Evolutionary conservation across 2,888 invertebrate genomes (phyloP), one percentile per base, ranked within the genome.

Genomic region (Neoascia interrupta): DNA sequence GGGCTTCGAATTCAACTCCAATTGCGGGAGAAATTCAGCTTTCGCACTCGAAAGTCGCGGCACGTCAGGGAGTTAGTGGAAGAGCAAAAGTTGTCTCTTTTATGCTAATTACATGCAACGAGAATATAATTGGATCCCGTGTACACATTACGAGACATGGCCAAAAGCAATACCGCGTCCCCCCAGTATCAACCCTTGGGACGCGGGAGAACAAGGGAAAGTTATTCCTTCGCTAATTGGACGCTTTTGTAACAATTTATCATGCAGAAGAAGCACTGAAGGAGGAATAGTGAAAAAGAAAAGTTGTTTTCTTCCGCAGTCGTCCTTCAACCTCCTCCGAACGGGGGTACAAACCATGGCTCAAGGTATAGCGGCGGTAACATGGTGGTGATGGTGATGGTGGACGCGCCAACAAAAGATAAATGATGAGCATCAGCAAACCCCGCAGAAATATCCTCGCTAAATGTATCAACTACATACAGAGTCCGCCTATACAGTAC

Each of bases 211-310:
- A 73, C 72, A 79, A 79, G 73, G 73, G 79, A 79, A 79, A 79
- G 66, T 79, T 79, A 79, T 79, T 73, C 60, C 54, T 66, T 60
- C 54, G 73, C 79, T 79, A 79, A 79, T 79, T 79, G 79, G 79
- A 79, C 51, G 79, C 79, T 79, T 79, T 79, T 79, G 79, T 79
- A 79, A 79, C 79, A 79, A 79, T 79, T 79, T 79, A 79, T 79
- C 79, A 79, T 79, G 79, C 79, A 61, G 63, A 79, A 79, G 49
- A 13, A 41, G 31, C 28, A 61, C 53, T 47, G 15, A 11, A 41
- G 49, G 45, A 43, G 37, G 43, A 53, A 45, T 45, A 36, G 54
- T 47, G 28, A 61, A 79, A 66, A 79, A 76, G 28, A 72, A 73
- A 73, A 73, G 47, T 51, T 68, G 43, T 68, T 72, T 49, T 70